Conservation (phyloP, 2,797 vertebrate species). For the Halcyon leucocephala region DNA sequence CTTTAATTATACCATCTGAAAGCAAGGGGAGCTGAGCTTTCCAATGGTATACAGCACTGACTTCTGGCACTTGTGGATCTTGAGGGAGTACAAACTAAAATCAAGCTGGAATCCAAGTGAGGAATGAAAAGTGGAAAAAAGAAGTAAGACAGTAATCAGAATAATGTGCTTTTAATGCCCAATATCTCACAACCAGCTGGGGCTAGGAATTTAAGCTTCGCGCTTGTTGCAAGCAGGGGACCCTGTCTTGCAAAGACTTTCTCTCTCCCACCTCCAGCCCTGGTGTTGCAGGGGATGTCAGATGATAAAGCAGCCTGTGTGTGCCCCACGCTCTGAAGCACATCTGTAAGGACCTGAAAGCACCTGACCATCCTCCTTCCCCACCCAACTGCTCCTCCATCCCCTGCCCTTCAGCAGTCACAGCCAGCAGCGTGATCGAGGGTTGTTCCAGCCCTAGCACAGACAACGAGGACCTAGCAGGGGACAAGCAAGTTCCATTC, state of each 20-base stretch:
- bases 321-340: neutral
- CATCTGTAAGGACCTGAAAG: neutral
- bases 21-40: slow-evolving; percentile 53
- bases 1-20: slow-evolving; percentile 70
- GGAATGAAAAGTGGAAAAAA: slow-evolving; percentile 37
- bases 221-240: neutral
- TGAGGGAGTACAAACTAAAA: slow-evolving; percentile 57
- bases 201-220: slow-evolving; percentile 41
- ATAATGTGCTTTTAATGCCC: slow-evolving; percentile 67
- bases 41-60: slow-evolving; percentile 32
- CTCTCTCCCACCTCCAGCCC: neutral
- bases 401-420: neutral
- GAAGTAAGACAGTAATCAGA: slow-evolving; percentile 56
- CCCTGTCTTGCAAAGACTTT: neutral
- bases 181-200: slow-evolving; percentile 69
- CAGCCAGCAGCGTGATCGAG: fast-evolving
- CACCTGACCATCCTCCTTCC: neutral
- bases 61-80: slow-evolving; percentile 61
- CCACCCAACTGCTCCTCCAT: neutral
- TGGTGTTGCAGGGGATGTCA: neutral
- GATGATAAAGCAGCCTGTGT: neutral
- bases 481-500: neutral
- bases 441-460: fast-evolving
- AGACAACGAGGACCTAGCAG: neutral
- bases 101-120: slow-evolving; percentile 58